Base-by-base conservation (phyloP, 2,888 invertebrate species). In the Caenorhabditis macrosperma region DNA sequence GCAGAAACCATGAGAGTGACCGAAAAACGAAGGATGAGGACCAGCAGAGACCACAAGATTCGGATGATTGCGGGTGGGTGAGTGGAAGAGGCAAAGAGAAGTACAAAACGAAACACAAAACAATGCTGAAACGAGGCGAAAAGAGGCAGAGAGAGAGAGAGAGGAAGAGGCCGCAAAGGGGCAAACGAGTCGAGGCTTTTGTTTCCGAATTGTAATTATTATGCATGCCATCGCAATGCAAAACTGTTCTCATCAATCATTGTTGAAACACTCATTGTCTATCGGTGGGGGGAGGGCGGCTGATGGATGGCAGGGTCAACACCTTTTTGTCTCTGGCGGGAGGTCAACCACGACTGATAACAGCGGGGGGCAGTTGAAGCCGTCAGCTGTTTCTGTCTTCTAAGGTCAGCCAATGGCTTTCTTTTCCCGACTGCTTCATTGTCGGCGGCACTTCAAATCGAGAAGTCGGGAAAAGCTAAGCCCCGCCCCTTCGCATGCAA, bases 221-320 rank as follows among this genome's bases (percentile, higher is more conserved):
- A 76, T 76, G 76, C 76, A 76, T 75, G 57, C 48, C 48, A 41
- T 41, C 59, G 59, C 60, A 28, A 64, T 59, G 57, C 30, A 66
- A 75, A 66, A 67, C 60, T 76, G 55, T 69, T 69, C 55, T 69
- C 77, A 77, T 77, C 77, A 77, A 77, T 77, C 77, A 77, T 75
- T 30, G 50, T 64, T 69, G 77, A 77, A 77, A 77, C 77, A 77
- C 63, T 69, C 69, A 68, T 77, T 67, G 61, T 63, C 54, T 68
- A 28, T 20, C n/a, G 24, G 9, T 15, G 28, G 12, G 30, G 15
- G 12, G 17, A 38, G 30, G 44, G 54, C 35, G 66, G 33, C 60
- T 60, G 66, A 75, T 67, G 66, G 66, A 75, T 67, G 66, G 52
- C 75, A 66, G 59, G 60, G 75, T 67, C 64, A 60, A 33, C 64